These are phyloP conservation scores for Sminthopsis crassicaudata DNA, from an alignment of 2,113 vertebrate species.

Conservation along the genomic window DNA sequence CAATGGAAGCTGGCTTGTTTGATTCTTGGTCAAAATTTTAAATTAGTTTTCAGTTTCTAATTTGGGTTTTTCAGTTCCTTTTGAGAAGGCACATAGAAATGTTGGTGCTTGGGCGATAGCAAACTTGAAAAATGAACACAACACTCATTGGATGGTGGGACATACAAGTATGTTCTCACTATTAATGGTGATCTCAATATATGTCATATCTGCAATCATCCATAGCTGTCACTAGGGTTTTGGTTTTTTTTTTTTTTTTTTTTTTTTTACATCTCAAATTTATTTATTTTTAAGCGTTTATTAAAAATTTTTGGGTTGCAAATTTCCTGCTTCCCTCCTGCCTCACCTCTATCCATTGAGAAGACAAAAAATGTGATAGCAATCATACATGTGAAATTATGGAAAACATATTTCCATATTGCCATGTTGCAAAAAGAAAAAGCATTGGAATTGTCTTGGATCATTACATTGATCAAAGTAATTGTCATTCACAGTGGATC, in stretches of 20 bases:
- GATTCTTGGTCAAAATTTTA: background rate
- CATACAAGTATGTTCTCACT: background rate
- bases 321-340: background rate
- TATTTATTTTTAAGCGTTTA: background rate
- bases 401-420: background rate
- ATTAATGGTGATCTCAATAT: background rate
- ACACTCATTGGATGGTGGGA: background rate
- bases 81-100: background rate
- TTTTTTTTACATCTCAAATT: background rate
- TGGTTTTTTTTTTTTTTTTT: background rate
- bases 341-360: background rate
- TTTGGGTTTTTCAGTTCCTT: background rate
- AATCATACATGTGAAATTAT: background rate
- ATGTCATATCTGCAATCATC: background rate
- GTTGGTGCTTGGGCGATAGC: background rate
- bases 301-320: background rate
- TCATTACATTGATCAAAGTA: background rate
- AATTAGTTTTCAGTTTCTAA: background rate
- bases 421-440: background rate
- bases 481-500: background rate
- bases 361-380: background rate
- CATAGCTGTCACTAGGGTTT: background rate
- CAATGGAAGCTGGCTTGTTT: conserved; percentile 4
- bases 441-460: background rate
- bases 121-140: background rate